Percentiles rank a stretch among this genome's conserved stretches.
Conservation (phyloP, 2,113 vertebrate genomes). For the Atrichornis clamosus region DNA sequence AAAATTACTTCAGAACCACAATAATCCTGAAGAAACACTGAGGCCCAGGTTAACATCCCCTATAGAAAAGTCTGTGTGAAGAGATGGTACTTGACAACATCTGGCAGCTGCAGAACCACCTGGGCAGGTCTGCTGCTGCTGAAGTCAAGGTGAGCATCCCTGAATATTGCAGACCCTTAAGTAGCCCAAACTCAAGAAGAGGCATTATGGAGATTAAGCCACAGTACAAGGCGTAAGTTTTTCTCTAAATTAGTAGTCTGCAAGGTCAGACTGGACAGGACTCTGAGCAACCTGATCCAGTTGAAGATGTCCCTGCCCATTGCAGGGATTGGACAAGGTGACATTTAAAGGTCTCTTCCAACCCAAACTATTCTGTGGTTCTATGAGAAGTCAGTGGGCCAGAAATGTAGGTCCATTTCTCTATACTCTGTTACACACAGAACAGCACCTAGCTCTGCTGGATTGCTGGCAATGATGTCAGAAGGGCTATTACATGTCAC, state of each 20-base stretch:
- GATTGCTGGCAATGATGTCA: not conserved
- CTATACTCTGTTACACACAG: accelerated
- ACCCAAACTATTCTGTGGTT: not conserved
- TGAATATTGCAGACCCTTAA: not conserved
- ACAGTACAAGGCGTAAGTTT: not conserved
- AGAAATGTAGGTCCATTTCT: not conserved
- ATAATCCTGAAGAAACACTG: not conserved
- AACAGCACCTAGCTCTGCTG: not conserved
- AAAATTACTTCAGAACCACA: not conserved
- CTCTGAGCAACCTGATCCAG: not conserved
- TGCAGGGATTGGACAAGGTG: not conserved
- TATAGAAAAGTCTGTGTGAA: not conserved
- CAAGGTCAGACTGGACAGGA: accelerated
- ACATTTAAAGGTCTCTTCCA: not conserved
- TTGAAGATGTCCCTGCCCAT: not conserved
- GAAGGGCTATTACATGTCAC: not conserved
- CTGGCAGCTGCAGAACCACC: not conserved
- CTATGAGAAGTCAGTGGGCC: not conserved
- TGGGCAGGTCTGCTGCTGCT: not conserved
- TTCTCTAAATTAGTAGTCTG: not conserved
- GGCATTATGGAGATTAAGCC: not conserved
- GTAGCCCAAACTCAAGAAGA: not conserved
- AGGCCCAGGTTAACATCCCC: not conserved
- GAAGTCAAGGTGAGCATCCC: not conserved
- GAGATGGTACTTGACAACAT: not conserved